Evolutionary conservation across 2,113 vertebrate species (phyloP), one percentile per base, ranked within the genome.

Genomic region (Tragelaphus scriptus): DNA sequence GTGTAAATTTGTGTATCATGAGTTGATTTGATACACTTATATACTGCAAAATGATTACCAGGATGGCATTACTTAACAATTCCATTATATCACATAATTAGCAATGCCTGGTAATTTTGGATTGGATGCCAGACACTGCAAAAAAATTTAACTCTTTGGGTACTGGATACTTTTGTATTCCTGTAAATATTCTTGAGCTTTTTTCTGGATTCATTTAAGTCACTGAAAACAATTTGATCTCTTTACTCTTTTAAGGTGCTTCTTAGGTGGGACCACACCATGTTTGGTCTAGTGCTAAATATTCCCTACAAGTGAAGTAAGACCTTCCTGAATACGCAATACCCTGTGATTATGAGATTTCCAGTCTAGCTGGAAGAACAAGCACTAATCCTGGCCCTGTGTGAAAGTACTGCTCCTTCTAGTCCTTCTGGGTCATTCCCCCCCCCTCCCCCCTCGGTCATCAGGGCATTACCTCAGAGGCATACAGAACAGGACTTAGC

Each of bases 371-470:
- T 71, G 7, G 49, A 7, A 6, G 26, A 47, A 19, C 3, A 30
- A 44, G 47, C 19, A 61, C n/a, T 55, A 65, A 79, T 61, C 65
- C 56, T 28, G 49, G 40, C 21, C 28, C 21, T 44, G 25, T 11
- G 14, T 36, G 9, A 40, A 19, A 75, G 19, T 1, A 51, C 58
- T 11, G 19, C 47, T 44, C 79, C 15, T 32, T 53, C 61, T 44
- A 71, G 40, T 61, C 32, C 28, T 92, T 71, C 25, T 30, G 3
- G 14, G 53, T 21, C 61, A 7, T 58, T 58, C 0, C 7, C 2
- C 7, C 36, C 8, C 19, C 19, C 16, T 3, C 0, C 32, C 0
- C 32, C 65, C 47, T 3, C 9, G 23, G 55, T 65, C 28, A 0
- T 6, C 13, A 21, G 61, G 25, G 13, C 28, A 23, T 11, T 17